phyloP scores from a whole-genome alignment of 2,113 vertebrate genomes.

The Chiloscyllium plagiosum region DNA sequence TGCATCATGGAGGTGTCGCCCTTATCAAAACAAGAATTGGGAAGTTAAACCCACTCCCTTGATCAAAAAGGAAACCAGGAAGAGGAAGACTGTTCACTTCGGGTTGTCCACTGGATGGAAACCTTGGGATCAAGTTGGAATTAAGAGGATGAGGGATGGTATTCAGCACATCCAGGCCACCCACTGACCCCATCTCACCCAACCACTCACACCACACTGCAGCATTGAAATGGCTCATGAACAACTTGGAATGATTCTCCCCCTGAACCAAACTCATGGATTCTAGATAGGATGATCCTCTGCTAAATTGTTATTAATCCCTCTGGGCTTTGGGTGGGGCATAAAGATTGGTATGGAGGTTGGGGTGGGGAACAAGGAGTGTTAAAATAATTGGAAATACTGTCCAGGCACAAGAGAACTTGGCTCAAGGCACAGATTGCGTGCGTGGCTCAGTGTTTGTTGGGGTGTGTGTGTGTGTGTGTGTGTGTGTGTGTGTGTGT shows the following conservation, averaged over 20 bases:
- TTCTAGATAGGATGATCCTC: neutral
- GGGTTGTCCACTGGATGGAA: neutral
- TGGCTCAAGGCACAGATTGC: neutral
- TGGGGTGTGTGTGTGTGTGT: rapidly evolving
- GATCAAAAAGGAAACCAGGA: neutral
- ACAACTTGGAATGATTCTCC: too few species aligned
- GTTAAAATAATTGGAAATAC: neutral
- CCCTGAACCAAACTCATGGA: neutral
- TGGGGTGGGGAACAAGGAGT: too few species aligned
- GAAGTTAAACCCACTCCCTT: neutral
- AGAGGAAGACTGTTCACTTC: neutral
- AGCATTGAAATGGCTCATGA: neutral
- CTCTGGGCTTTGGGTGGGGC: neutral
- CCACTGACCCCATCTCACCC: neutral
- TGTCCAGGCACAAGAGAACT: neutral
- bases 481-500: rapidly evolving
- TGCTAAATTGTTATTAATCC: neutral
- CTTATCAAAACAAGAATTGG: neutral
- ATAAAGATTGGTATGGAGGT: neutral
- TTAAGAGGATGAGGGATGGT: neutral
- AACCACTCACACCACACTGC: neutral
- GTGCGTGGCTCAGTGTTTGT: neutral
- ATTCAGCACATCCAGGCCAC: neutral
- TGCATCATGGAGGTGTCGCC: neutral
- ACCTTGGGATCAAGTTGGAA: neutral